These are phyloP conservation scores for Spodoptera picta DNA, from an alignment of 2,888 invertebrate species.

Conservation along the genomic window DNA sequence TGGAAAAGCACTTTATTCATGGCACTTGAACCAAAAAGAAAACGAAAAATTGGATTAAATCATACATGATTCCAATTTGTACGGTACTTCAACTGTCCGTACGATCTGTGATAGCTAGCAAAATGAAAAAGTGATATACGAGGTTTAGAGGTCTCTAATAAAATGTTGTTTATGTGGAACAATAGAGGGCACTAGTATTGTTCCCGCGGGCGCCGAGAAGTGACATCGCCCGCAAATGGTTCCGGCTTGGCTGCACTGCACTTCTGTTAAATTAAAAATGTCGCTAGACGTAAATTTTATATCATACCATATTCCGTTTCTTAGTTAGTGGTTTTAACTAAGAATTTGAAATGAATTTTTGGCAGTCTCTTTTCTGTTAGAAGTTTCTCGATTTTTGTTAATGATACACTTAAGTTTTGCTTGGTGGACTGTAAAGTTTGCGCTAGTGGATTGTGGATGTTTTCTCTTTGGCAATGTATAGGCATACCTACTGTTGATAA, in stretches of 20 bases:
- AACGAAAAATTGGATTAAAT: background rate
- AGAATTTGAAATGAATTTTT: background rate
- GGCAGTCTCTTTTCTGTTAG: too few relatives aligned
- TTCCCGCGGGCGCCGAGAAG: constrained; percentile 57
- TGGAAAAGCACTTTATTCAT: too few relatives aligned
- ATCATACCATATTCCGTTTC: constrained; percentile 34
- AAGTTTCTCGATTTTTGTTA: too few relatives aligned
- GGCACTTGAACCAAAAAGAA: too few relatives aligned
- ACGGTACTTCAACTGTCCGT: constrained; percentile 6
- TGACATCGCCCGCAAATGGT: constrained; percentile 61
- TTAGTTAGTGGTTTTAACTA: constrained; percentile 16
- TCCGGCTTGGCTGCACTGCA: constrained; percentile 50
- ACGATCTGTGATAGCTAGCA: constrained; percentile 29
- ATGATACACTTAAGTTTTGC: too few relatives aligned
- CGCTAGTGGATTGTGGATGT: too few relatives aligned
- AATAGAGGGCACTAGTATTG: constrained; percentile 68
- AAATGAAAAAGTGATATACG: constrained; percentile 56
- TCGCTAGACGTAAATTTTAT: constrained; percentile 43
- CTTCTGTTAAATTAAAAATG: constrained; percentile 55
- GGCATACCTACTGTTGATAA: too few relatives aligned
- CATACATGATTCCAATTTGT: constrained; percentile 30
- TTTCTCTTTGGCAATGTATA: too few relatives aligned
- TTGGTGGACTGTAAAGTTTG: too few relatives aligned
- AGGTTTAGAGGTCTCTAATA: constrained; percentile 69
- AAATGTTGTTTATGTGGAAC: constrained; percentile 75